Evolutionary conservation across 2,113 vertebrate genomes (phyloP).

Genomic region (Ahaetulla prasina): DNA sequence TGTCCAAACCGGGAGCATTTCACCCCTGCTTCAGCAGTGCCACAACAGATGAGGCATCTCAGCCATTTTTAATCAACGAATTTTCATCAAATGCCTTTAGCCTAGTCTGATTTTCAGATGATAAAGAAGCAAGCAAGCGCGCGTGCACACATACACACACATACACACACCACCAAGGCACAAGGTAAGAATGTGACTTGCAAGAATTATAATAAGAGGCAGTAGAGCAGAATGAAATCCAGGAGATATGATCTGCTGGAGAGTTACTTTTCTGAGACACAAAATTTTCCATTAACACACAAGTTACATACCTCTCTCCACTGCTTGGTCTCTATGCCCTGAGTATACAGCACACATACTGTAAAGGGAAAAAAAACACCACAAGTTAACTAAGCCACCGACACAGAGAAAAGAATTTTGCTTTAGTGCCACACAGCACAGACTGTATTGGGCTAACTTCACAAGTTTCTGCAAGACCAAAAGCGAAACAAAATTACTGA

Average conservation of each 20-base stretch:
- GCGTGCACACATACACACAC: too few relatives aligned
- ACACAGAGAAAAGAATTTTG: background rate
- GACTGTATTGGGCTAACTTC: background rate
- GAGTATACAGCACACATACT: slow-evolving; percentile 93
- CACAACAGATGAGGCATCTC: background rate
- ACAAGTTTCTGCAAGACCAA: background rate
- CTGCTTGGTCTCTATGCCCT: slow-evolving; percentile 87
- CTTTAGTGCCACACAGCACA: background rate
- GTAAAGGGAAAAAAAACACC: slow-evolving; percentile 30
- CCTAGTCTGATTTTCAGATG: background rate
- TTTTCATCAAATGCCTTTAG: background rate
- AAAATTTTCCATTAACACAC: background rate
- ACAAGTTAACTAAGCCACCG: background rate
- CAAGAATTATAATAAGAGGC: background rate
- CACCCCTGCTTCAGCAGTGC: background rate
- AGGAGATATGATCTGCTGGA: background rate
- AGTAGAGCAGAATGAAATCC: background rate
- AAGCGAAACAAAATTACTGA: background rate
- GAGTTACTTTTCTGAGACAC: background rate
- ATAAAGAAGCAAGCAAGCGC: too few relatives aligned
- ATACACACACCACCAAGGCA: background rate
- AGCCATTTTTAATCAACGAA: background rate
- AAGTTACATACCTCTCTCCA: slow-evolving; percentile 84
- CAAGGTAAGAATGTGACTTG: background rate
- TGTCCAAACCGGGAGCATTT: too few relatives aligned